Evolutionary conservation across 2,888 invertebrate species (phyloP), one percentile per base, ranked within the genome.

Genomic region (Lacanobia wlatinum): DNA sequence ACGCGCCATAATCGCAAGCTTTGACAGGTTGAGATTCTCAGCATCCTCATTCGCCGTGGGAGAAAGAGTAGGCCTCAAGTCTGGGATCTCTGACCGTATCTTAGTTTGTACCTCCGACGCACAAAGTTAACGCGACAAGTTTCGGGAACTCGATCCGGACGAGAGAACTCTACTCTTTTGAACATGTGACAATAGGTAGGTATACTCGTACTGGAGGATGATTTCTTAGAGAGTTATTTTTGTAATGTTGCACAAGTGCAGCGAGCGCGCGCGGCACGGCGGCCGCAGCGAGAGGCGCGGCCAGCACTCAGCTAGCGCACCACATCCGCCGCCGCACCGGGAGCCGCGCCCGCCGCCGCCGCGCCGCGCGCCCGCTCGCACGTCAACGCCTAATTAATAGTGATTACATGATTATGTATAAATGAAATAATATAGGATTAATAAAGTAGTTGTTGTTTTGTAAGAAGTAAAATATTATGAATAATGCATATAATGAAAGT

Each of bases 381-480:
- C 88, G 90, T 88, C 87, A 86, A 90, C 85, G 95, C 94, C 95
- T 95, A 94, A 92, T 91, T 91, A 90, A 91, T 91, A 90, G 91
- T 90, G 90, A 93, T 91, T 94, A 92, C 94, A 93, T 91, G 90
- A 87, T 84, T 88, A 88, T 87, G 87, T 92, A 90, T 90, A 90
- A 92, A 92, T 87, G 92, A 91, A 81, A 84, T 91, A 92, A 92
- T 90, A 89, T 95, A 95, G 93, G 90, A 87, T 91, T 93, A 94
- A 94, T 93, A 92, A 93, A 88, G 95, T 96, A 96, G 96, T 94
- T 93, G 95, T 95, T 95, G 96, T 96, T 95, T 96, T 96, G 91
- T 96, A 95, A 95, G 95, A 93, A 93, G 91, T 93, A 92, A 94
- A 92, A 91, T 94, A 78, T 78, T 78, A 93, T 93, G 92, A 93